Base-by-base conservation (phyloP, 2,888 invertebrate species). In the Sphinx pinastri region DNA sequence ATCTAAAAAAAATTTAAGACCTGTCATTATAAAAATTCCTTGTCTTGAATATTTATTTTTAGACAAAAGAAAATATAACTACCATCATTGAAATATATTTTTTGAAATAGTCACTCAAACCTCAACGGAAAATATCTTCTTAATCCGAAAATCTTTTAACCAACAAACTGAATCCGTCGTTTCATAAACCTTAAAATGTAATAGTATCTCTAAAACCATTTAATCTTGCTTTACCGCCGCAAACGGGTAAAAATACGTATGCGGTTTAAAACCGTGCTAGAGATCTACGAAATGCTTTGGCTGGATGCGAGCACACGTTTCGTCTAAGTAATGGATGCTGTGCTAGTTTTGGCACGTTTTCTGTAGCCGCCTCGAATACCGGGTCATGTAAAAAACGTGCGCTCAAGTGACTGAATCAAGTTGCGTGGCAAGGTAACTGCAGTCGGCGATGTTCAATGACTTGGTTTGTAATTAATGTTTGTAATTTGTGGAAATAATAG, bases 311-410 rank as follows among this genome's bases (percentile, higher is more conserved):
- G 49, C 63, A 63, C 63, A 63, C 63, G 63, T 63, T 63, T 49
- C 47, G 47, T 63, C 63, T 63, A 63, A 63, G 63, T 63, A 63
- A 63, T 63, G 63, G 63, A 63, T 49, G 49, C 47, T 63, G 63
- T 63, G 63, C 63, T 63, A 63, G 63, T 63, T 63, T 63, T 63
- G 63, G 63, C 63, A 63, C 63, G 63, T 63, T 63, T 63, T 63
- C 63, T 63, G 63, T 49, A 63, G 63, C 63, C 49, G 63, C 63
- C 19, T 58, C 19, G 63, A 47, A 63, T 63, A 47, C 63, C 63
- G 49, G 63, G 63, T 63, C 63, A 63, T 63, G 63, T 47, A 63
- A 63, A 58, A 58, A 63, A 63, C 49, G 63, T 63, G 19, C 19
- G 12, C n/a, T 63, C 14, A 63, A 49, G 63, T 19, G 47, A 19